Conservation (phyloP, 2,888 invertebrate species). For the Octodonta nipae region DNA sequence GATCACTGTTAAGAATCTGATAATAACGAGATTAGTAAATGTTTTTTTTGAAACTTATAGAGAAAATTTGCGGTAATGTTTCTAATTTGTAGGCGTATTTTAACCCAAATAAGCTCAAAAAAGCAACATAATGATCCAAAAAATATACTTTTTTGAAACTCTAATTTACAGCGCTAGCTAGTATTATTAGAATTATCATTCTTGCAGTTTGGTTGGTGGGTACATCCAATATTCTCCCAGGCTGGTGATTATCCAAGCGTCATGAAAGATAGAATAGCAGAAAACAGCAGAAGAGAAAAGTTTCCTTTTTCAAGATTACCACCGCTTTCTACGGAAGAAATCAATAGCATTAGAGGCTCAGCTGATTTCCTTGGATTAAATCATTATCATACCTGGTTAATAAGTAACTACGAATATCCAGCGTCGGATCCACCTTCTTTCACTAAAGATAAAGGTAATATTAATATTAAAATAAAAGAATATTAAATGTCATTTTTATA, state of each 20-base stretch:
- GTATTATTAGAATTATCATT: constrained; percentile 1
- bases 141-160: too few relatives aligned
- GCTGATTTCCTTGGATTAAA: constrained; percentile 55
- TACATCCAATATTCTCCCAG: constrained; percentile 37
- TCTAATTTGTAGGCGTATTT: too few relatives aligned
- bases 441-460: constrained; percentile 23
- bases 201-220: constrained; percentile 36
- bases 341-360: constrained; percentile 36
- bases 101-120: too few relatives aligned
- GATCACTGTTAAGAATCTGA: too few relatives aligned
- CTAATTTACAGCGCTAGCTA: background rate
- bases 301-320: constrained; percentile 36
- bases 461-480: background rate
- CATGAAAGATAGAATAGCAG: constrained; percentile 35
- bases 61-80: too few relatives aligned
- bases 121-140: too few relatives aligned
- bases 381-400: constrained; percentile 43
- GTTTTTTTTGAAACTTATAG: too few relatives aligned
- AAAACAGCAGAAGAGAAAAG: constrained; percentile 35
- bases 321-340: constrained; percentile 33
- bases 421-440: constrained; percentile 26
- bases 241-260: constrained; percentile 40
- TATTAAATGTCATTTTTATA: background rate
- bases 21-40: too few relatives aligned
- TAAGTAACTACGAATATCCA: constrained; percentile 25